phyloP scores from a whole-genome alignment of 2,888 invertebrate species.

The Crioceris asparagi region DNA sequence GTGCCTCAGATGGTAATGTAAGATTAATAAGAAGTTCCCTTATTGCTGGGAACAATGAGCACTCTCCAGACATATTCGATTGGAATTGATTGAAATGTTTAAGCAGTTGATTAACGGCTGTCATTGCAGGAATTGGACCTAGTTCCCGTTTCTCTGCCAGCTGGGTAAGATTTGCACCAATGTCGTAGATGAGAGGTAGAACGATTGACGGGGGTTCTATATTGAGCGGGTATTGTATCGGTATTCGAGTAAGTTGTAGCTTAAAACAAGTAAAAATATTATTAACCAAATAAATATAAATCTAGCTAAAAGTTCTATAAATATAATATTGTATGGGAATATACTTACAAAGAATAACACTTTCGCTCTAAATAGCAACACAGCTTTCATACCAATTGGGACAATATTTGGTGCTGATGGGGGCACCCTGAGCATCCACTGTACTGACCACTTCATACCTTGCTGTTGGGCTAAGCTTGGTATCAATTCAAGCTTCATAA shows the following conservation, averaged over 20 bases:
- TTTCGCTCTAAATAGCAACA: slow-evolving; percentile 75
- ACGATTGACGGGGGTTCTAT: slow-evolving; percentile 66
- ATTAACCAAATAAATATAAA: background rate
- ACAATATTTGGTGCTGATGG: slow-evolving; percentile 79
- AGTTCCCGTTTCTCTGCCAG: slow-evolving; percentile 74
- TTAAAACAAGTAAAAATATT: slow-evolving; percentile 25
- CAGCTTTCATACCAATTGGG: slow-evolving; percentile 82
- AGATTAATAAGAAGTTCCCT: slow-evolving; percentile 79
- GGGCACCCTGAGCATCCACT: slow-evolving; percentile 87
- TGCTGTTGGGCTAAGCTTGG: slow-evolving; percentile 49
- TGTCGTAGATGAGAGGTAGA: slow-evolving; percentile 84
- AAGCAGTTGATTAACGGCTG: slow-evolving; percentile 53
- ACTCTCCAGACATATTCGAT: slow-evolving; percentile 43
- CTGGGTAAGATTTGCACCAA: slow-evolving; percentile 74
- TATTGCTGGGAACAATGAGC: slow-evolving; percentile 85
- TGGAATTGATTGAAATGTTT: slow-evolving; percentile 66
- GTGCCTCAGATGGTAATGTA: slow-evolving; percentile 67
- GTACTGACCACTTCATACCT: slow-evolving; percentile 77
- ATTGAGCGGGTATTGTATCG: slow-evolving; percentile 44
- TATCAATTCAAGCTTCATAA: slow-evolving; percentile 59
- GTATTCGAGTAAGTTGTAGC: slow-evolving; percentile 65
- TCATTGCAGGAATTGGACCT: slow-evolving; percentile 46
- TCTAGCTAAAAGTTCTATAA: background rate
- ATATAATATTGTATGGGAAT: background rate
- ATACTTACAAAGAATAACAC: slow-evolving; percentile 82